phyloP scores from a whole-genome alignment of 2,113 vertebrate species.

The Cyprinodon tularosa region DNA sequence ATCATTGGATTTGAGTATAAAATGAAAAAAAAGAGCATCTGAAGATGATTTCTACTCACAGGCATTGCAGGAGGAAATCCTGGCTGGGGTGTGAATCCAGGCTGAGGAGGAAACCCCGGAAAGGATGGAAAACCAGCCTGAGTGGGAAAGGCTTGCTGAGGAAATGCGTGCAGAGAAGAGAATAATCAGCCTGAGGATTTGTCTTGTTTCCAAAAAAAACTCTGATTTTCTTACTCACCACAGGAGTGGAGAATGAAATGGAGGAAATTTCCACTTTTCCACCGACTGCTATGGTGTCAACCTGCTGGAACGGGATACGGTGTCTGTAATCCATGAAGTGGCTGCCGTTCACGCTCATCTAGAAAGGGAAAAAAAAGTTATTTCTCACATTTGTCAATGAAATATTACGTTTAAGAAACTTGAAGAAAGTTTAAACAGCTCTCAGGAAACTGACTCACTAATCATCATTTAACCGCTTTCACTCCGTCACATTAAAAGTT shows the following conservation, averaged over 20 bases:
- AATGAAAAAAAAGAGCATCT: background rate
- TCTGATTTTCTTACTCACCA: slow-evolving; percentile 39
- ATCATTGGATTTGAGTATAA: background rate
- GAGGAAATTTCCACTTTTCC: slow-evolving; percentile 74
- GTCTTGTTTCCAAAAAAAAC: background rate
- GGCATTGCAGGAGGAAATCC: slow-evolving; percentile 32
- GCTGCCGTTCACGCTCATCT: slow-evolving; percentile 80
- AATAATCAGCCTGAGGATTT: slow-evolving; percentile 3
- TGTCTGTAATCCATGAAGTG: slow-evolving; percentile 65
- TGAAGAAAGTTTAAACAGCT: too few relatives aligned
- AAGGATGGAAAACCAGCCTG: slow-evolving; percentile 26
- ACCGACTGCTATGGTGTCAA: slow-evolving; percentile 55
- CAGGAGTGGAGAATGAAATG: slow-evolving; percentile 73
- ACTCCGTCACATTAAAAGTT: too few relatives aligned
- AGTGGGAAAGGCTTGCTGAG: slow-evolving; percentile 11
- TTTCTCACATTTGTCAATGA: background rate
- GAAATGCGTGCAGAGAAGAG: slow-evolving; percentile 24
- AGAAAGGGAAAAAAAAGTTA: background rate
- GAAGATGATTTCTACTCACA: slow-evolving; percentile 45
- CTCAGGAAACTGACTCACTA: too few relatives aligned
- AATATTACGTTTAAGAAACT: too few relatives aligned
- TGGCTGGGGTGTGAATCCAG: slow-evolving; percentile 1
- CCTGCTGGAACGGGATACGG: slow-evolving; percentile 52
- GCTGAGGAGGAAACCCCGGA: slow-evolving; percentile 36
- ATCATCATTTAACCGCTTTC: too few relatives aligned